Evolutionary conservation across 2,797 vertebrate species (phyloP).

Genomic region (Crocidura indochinensis): DNA sequence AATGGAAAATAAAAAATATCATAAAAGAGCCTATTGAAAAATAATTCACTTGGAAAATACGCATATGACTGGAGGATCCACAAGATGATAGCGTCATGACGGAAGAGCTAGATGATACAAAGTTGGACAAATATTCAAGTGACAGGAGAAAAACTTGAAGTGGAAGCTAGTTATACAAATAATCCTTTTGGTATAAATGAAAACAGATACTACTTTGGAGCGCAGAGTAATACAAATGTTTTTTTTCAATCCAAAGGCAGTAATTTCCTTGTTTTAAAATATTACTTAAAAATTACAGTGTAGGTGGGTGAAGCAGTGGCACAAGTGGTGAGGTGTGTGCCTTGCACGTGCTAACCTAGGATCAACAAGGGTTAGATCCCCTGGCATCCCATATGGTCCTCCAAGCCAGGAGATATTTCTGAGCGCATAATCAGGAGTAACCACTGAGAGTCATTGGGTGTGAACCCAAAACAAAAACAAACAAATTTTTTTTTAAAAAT

Average conservation of each 20-base stretch:
- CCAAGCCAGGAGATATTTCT: no score
- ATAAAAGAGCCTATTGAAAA: neutral
- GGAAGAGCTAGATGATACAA: neutral
- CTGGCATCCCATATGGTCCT: no score
- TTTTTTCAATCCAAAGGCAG: neutral
- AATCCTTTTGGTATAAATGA: neutral
- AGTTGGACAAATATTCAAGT: neutral
- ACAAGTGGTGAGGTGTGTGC: no score
- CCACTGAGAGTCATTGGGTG: no score
- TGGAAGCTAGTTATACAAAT: slow-evolving; percentile 2
- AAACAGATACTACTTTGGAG: neutral
- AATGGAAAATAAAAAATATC: neutral
- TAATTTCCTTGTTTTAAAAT: no score
- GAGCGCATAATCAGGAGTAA: no score
- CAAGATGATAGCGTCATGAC: neutral
- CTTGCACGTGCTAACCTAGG: no score
- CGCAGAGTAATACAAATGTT: neutral
- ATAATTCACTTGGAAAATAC: neutral
- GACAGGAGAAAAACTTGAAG: neutral
- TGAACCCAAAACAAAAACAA: no score
- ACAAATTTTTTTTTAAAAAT: no score
- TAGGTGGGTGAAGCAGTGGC: no score
- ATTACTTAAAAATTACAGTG: no score
- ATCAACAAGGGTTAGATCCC: no score
- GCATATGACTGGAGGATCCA: neutral